These are phyloP conservation scores for Temnothorax nylanderi DNA, from an alignment of 1,140 invertebrate species.

Conservation along the genomic window DNA sequence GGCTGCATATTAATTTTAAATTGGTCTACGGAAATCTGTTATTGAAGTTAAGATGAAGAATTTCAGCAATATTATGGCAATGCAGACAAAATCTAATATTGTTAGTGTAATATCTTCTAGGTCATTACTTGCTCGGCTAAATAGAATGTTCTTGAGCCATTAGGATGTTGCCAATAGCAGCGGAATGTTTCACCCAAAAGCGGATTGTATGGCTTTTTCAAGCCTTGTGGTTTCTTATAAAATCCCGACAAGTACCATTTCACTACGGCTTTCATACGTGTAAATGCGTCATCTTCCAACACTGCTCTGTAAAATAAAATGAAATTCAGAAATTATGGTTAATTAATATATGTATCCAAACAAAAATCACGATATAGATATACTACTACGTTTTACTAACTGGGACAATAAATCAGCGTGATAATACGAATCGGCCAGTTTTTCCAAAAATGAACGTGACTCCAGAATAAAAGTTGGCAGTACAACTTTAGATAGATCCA, in stretches of 20 bases:
- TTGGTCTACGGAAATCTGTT: neutral
- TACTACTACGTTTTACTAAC: constrained; percentile 86
- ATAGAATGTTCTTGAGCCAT: constrained; percentile 95
- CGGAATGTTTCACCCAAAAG: constrained; percentile 96
- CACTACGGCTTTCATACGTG: constrained; percentile 95
- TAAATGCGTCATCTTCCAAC: constrained; percentile 94
- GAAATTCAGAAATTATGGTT: constrained; percentile 6
- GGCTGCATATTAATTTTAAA: neutral
- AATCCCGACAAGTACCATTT: constrained; percentile 96
- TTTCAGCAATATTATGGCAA: neutral
- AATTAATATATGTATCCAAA: neutral
- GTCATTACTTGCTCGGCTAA: constrained; percentile 94
- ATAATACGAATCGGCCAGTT: constrained; percentile 97
- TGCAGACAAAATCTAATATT: neutral
- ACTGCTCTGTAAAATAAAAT: constrained; percentile 90
- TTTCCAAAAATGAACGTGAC: constrained; percentile 96
- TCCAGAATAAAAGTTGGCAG: constrained; percentile 96
- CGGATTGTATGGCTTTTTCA: constrained; percentile 99
- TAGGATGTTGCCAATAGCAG: constrained; percentile 95
- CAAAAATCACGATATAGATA: neutral
- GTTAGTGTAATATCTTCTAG: constrained; percentile 22
- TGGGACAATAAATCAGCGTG: constrained; percentile 95
- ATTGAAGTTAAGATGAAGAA: neutral
- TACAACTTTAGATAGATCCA: constrained; percentile 98
- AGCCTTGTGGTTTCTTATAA: constrained; percentile 95